Evolutionary conservation across 92 coral and sea anemone species (phyloP).

Genomic region (Porites cylindrica): DNA sequence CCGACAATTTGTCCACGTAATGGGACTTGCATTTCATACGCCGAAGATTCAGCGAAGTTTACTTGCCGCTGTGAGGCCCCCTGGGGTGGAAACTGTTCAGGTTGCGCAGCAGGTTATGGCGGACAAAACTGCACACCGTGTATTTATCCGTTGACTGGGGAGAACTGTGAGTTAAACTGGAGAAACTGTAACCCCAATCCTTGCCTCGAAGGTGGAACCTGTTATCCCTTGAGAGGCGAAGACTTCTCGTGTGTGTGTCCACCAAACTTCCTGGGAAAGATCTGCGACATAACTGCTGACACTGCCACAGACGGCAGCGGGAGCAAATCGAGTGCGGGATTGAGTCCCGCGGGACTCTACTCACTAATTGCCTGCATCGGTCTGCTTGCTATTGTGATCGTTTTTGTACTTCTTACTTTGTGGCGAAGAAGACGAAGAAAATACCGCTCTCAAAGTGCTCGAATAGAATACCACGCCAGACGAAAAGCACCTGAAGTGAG

Average conservation of each 20-base stretch:
- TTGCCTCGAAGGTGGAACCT: conserved; percentile 71
- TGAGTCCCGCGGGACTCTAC: conserved; percentile 56
- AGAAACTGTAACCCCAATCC: conserved; percentile 74
- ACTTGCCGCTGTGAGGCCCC: conserved; percentile 75
- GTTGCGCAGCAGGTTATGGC: conserved; percentile 80
- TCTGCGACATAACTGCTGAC: conserved; percentile 31
- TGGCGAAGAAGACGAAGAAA: conserved; percentile 55
- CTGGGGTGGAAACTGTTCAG: conserved; percentile 78
- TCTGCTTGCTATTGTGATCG: conserved; percentile 45
- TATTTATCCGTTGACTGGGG: conserved; percentile 79
- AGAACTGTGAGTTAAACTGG: conserved; percentile 76
- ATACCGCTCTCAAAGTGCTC: conserved; percentile 62
- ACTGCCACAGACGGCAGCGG: conserved; percentile 1
- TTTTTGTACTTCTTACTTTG: conserved; percentile 51
- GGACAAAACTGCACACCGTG: conserved; percentile 73
- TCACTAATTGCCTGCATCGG: conserved; percentile 48
- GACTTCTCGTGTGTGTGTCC: conserved; percentile 75
- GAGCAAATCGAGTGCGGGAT: conserved; percentile 22
- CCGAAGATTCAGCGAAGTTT: conserved; percentile 58
- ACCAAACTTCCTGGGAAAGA: conserved; percentile 47
- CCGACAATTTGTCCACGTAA: conserved; percentile 70
- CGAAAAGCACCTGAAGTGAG: conserved; percentile 60
- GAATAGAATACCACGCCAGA: conserved; percentile 58
- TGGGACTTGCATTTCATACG: conserved; percentile 78
- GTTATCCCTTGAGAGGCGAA: conserved; percentile 69